Evolutionary conservation across 2,888 invertebrate genomes (phyloP).

Genomic region (Magallana nippona): DNA sequence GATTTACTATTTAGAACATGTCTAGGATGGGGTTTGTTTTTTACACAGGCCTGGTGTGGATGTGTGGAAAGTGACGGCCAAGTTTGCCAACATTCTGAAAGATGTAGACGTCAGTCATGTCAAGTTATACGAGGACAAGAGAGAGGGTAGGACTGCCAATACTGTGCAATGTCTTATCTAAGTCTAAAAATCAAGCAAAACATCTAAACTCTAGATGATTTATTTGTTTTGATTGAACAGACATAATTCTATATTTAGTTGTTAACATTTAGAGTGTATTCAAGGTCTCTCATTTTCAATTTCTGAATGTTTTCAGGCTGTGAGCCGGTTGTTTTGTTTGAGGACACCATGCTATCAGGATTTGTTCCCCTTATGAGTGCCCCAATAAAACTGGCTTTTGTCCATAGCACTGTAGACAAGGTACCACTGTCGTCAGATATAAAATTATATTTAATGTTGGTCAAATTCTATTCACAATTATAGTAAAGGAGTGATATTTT

Average conservation of each 20-base stretch:
- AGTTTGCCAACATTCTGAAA: conserved; percentile 84
- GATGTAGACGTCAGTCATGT: conserved; percentile 83
- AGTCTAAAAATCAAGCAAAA: too few relatives aligned
- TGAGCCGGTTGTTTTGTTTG: conserved; percentile 83
- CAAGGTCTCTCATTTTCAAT: too few relatives aligned
- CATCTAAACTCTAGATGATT: too few relatives aligned
- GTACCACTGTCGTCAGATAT: conserved; percentile 74
- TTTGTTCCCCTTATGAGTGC: conserved; percentile 90
- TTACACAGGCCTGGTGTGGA: conserved; percentile 81
- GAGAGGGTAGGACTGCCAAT: conserved; percentile 79
- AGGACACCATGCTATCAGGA: conserved; percentile 84
- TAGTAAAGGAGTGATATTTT: too few relatives aligned
- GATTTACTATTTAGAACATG: neutral
- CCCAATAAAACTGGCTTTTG: conserved; percentile 86
- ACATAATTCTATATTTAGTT: too few relatives aligned
- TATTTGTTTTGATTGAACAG: too few relatives aligned
- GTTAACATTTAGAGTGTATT: too few relatives aligned
- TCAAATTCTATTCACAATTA: neutral
- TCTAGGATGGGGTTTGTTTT: conserved; percentile 45
- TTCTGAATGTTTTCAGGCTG: conserved; percentile 82
- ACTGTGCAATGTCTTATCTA: neutral
- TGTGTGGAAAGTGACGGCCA: conserved; percentile 89
- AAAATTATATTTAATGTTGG: neutral
- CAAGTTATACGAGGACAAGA: conserved; percentile 81
- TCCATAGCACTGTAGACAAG: conserved; percentile 84